These are phyloP conservation scores for Hippoglossus hippoglossus DNA, from an alignment of 2,797 vertebrate genomes.

Conservation along the genomic window DNA sequence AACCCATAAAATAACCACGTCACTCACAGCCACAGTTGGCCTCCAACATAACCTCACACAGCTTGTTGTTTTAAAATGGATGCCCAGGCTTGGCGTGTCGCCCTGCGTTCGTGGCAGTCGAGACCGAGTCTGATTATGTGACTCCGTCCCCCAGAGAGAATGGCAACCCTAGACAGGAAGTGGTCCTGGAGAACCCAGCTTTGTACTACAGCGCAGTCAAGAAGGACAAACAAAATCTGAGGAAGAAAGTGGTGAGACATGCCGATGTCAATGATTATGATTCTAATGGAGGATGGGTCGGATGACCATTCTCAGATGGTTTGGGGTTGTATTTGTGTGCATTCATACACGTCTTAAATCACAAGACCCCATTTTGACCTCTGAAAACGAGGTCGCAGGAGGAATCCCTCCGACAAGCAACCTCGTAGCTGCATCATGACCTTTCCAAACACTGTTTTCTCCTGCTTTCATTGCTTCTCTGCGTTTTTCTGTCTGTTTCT, in stretches of 20 bases:
- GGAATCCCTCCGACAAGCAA: constrained; percentile 61
- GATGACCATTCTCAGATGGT: constrained; percentile 69
- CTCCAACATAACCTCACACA: constrained; percentile 73
- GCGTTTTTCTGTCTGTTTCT: constrained; percentile 86
- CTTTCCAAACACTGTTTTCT: constrained; percentile 82
- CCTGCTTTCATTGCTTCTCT: constrained; percentile 87
- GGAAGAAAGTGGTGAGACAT: constrained; percentile 92
- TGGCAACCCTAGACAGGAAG: constrained; percentile 91
- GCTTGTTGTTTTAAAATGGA: constrained; percentile 85
- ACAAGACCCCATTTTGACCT: constrained; percentile 61
- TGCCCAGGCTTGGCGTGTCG: constrained; percentile 86
- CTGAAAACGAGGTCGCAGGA: constrained; percentile 46
- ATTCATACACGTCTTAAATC: constrained; percentile 38
- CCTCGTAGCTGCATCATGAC: constrained; percentile 70
- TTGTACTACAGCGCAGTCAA: constrained; percentile 91
- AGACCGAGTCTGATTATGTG: constrained; percentile 86
- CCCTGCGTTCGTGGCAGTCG: constrained; percentile 78
- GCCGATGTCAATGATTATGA: constrained; percentile 72
- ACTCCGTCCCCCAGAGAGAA: constrained; percentile 90
- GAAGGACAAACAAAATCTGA: constrained; percentile 91
- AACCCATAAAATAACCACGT: constrained; percentile 80
- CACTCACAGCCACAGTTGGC: constrained; percentile 72
- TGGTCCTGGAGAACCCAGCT: constrained; percentile 91
- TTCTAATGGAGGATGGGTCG: constrained; percentile 66
- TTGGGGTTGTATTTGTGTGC: constrained; percentile 64